Conservation (phyloP, 1,140 invertebrate species). For the Halictus rubicundus region DNA sequence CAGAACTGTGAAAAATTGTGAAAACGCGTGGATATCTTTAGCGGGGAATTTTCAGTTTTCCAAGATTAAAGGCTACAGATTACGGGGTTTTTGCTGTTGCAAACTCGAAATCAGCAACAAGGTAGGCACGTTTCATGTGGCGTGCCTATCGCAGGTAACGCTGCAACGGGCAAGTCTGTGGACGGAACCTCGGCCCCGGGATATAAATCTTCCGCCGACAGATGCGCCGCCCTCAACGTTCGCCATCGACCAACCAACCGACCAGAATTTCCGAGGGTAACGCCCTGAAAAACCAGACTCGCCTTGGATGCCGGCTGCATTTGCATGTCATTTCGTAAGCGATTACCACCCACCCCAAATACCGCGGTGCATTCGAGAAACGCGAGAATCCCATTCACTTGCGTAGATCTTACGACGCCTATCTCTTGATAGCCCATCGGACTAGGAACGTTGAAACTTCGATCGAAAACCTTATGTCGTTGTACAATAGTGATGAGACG, state of each 20-base stretch:
- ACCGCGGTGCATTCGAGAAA: background rate
- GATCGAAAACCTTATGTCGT: background rate
- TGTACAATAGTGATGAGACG: no score
- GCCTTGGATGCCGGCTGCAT: constrained; percentile 64
- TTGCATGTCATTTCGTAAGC: constrained; percentile 72
- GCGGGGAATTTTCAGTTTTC: no score
- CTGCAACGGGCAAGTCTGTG: constrained; percentile 45
- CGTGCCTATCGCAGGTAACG: constrained; percentile 48
- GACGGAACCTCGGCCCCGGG: constrained; percentile 64
- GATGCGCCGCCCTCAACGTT: constrained; percentile 74
- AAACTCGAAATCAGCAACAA: constrained; percentile 41
- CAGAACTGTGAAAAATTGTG: no score
- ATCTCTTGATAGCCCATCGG: background rate
- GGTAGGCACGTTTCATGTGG: constrained; percentile 35
- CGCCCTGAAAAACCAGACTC: constrained; percentile 71
- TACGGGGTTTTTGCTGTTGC: background rate
- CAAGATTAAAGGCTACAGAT: no score
- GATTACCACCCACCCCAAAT: constrained; percentile 53
- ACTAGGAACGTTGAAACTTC: no score
- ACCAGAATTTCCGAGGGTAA: constrained; percentile 71
- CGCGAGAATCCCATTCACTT: background rate
- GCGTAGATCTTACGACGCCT: background rate
- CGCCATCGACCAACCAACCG: constrained; percentile 73
- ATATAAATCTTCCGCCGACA: constrained; percentile 77
- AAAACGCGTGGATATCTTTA: no score